These are phyloP conservation scores for Nannospalax galili DNA, from an alignment of 2,113 vertebrate genomes.

Conservation along the genomic window DNA sequence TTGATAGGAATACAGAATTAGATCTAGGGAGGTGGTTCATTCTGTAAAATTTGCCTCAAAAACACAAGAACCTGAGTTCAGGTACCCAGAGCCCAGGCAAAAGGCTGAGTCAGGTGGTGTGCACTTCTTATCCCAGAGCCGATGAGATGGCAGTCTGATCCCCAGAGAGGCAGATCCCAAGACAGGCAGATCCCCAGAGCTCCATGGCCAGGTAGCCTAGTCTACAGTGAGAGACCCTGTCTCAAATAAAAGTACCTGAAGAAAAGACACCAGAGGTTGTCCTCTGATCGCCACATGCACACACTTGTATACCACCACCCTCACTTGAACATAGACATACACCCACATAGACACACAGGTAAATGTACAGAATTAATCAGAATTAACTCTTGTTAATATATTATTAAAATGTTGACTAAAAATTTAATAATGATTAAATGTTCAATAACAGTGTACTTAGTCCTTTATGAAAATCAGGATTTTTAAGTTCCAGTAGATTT, in stretches of 20 bases:
- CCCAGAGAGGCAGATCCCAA: too few species aligned
- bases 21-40: not conserved
- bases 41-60: not conserved
- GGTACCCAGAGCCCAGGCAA: not conserved
- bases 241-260: not conserved
- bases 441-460: not conserved
- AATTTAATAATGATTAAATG: not conserved
- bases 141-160: not conserved
- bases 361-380: not conserved
- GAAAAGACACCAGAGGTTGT: not conserved
- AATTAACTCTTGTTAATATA: not conserved
- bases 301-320: too few species aligned
- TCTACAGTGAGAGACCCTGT: not conserved
- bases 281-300: not conserved
- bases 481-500: not conserved
- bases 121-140: not conserved
- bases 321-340: not conserved
- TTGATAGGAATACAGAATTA: conserved; percentile 48
- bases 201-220: not conserved
- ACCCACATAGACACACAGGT: not conserved
- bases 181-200: too few species aligned
- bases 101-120: too few species aligned
- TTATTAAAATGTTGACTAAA: not conserved
- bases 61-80: not conserved
- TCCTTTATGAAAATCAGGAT: conserved; percentile 45